These are phyloP conservation scores for Zeus faber DNA, from an alignment of 2,113 vertebrate genomes.

Conservation along the genomic window DNA sequence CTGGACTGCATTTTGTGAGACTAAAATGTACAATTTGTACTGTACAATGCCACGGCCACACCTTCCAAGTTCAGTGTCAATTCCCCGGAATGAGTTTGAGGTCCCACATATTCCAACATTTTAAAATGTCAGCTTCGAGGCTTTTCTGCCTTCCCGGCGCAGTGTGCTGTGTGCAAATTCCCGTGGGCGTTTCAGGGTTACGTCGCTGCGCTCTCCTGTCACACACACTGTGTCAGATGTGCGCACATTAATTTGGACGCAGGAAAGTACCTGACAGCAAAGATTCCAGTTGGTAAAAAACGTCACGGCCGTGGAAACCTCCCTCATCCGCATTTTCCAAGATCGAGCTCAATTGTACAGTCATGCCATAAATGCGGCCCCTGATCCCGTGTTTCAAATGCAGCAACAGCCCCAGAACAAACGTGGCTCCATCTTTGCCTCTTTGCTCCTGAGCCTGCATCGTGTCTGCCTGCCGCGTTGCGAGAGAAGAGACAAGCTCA, in stretches of 20 bases:
- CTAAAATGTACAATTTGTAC: too few relatives aligned
- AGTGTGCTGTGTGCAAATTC: neutral
- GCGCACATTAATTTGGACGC: constrained; percentile 11
- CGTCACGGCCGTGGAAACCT: too few relatives aligned
- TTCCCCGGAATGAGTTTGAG: too few relatives aligned
- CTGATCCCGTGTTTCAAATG: constrained; percentile 38
- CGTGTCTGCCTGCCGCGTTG: constrained; percentile 81
- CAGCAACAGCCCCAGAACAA: constrained; percentile 24
- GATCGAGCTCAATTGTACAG: constrained; percentile 43
- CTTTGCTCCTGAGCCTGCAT: constrained; percentile 78
- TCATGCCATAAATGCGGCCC: constrained; percentile 40
- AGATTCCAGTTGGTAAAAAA: too few relatives aligned
- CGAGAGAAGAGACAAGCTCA: constrained; percentile 41
- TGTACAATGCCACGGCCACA: too few relatives aligned
- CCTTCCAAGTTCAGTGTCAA: too few relatives aligned
- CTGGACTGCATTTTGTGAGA: neutral
- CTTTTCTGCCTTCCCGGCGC: neutral
- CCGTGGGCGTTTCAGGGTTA: neutral
- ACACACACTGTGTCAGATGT: too few relatives aligned
- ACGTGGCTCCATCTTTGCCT: constrained; percentile 47
- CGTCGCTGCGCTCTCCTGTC: neutral
- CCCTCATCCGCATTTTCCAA: neutral
- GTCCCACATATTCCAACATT: too few relatives aligned
- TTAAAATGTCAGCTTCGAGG: neutral
- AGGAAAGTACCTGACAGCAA: too few relatives aligned